A percentile compares a stretch with the other conserved stretches of the same genome.
phyloP scores from a whole-genome alignment of 2,113 vertebrate species.

The Aphyosemion australe region DNA sequence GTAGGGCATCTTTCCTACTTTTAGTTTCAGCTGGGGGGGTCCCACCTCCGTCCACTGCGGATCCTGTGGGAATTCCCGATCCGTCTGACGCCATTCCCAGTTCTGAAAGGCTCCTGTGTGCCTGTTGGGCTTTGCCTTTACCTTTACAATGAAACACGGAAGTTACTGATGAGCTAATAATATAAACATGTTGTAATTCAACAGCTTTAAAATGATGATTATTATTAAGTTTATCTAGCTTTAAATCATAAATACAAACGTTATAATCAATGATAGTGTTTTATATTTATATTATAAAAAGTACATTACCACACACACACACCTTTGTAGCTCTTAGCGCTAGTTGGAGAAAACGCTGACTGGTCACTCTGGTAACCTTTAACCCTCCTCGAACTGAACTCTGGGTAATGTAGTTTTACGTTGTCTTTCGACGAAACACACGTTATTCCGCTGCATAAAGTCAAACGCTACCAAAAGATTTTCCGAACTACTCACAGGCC shows the following conservation, averaged over 20 bases:
- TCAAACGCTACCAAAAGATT: background rate
- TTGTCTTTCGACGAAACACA: background rate
- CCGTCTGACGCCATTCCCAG: conserved; percentile 56
- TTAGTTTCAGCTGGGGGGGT: background rate
- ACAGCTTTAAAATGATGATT: no score
- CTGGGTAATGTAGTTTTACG: conserved; percentile 66
- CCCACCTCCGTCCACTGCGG: background rate
- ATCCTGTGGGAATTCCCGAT: background rate
- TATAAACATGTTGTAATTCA: no score
- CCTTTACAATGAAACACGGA: conserved; percentile 23
- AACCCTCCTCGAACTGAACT: background rate
- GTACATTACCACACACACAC: background rate
- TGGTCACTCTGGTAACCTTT: conserved; percentile 14
- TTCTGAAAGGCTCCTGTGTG: background rate
- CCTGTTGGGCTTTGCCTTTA: background rate
- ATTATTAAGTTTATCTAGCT: no score
- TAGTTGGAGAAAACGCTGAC: background rate
- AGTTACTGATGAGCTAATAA: conserved; percentile 5
- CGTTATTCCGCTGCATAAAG: background rate
- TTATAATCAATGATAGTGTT: background rate
- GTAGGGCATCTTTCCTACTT: background rate
- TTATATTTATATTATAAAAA: background rate
- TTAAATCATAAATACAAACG: background rate
- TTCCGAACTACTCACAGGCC: background rate
- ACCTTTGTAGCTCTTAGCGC: background rate